Evolutionary conservation across 2,797 vertebrate species (phyloP).

Genomic region (Fistularia commersonii): DNA sequence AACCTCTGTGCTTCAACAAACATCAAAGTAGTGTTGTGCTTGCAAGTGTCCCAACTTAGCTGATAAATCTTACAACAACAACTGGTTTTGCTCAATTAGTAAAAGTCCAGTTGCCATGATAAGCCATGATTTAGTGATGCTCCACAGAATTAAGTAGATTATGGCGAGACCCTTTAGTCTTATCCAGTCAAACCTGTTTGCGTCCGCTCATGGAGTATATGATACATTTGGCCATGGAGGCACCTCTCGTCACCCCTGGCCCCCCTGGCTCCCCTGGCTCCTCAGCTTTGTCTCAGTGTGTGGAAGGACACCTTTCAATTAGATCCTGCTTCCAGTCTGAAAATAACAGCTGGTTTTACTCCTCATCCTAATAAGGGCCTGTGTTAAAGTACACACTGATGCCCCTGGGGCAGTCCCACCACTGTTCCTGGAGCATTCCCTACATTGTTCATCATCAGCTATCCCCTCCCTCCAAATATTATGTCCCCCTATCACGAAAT

Average conservation of each 20-base stretch:
- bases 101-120: too few species aligned
- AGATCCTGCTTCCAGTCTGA: slow-evolving; percentile 59
- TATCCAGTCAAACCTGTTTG: too few species aligned
- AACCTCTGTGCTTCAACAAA: too few species aligned
- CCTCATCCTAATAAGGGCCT: slow-evolving; percentile 62
- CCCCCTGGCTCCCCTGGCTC: slow-evolving; percentile 14
- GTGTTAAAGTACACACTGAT: slow-evolving; percentile 51
- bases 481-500: too few species aligned
- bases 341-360: slow-evolving; percentile 73
- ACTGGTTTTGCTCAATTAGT: too few species aligned
- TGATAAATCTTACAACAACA: too few species aligned
- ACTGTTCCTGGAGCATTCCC: slow-evolving; percentile 62
- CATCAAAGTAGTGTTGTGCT: too few species aligned
- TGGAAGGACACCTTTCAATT: slow-evolving; percentile 75
- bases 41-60: too few species aligned
- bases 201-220: too few species aligned
- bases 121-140: too few species aligned
- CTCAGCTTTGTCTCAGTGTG: slow-evolving; percentile 31
- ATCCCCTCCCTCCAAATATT: too few species aligned
- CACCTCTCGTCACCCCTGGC: not conserved
- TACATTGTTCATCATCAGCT: slow-evolving; percentile 48
- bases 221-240: too few species aligned
- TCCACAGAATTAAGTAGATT: not conserved
- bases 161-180: slow-evolving; percentile 1
- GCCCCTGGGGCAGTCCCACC: slow-evolving; percentile 65